A percentile compares a stretch with the other conserved stretches of the same genome.
Evolutionary conservation across 2,113 vertebrate genomes (phyloP).

Genomic region (Ramphastos sulfuratus): DNA sequence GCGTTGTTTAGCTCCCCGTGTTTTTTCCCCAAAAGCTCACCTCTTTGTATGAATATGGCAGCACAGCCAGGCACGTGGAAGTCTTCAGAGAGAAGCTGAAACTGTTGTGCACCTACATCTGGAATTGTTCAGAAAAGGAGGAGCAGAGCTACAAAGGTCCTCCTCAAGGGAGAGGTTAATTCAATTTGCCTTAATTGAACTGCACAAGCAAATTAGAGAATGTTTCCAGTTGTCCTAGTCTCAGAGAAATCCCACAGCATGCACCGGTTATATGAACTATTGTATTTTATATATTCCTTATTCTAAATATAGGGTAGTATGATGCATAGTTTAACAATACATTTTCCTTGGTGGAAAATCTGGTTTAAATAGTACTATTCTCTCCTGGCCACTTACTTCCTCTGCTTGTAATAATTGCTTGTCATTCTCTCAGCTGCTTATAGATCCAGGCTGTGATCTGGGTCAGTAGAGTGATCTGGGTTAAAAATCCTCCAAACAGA

Average conservation of each 20-base stretch:
- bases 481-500: neutral
- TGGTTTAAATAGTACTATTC: slow-evolving; percentile 8
- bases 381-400: slow-evolving; percentile 37
- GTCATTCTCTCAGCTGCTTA: slow-evolving; percentile 12
- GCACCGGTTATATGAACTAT: slow-evolving; percentile 10
- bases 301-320: slow-evolving; percentile 16
- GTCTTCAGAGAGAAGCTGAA: neutral
- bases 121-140: slow-evolving; percentile 54
- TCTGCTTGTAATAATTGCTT: neutral
- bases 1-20: neutral
- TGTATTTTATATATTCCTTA: slow-evolving; percentile 36
- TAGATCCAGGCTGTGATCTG: neutral
- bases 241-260: slow-evolving; percentile 35
- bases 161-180: slow-evolving; percentile 56
- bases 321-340: neutral
- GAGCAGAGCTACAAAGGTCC: slow-evolving; percentile 26
- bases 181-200: slow-evolving; percentile 66
- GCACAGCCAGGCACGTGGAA: neutral
- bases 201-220: slow-evolving; percentile 22
- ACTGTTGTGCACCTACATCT: slow-evolving; percentile 29
- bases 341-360: slow-evolving; percentile 41
- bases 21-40: neutral
- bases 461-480: neutral
- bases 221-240: slow-evolving; percentile 46
- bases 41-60: neutral